phyloP scores from a whole-genome alignment of 2,888 invertebrate species.

The Leptura quadrifasciata region DNA sequence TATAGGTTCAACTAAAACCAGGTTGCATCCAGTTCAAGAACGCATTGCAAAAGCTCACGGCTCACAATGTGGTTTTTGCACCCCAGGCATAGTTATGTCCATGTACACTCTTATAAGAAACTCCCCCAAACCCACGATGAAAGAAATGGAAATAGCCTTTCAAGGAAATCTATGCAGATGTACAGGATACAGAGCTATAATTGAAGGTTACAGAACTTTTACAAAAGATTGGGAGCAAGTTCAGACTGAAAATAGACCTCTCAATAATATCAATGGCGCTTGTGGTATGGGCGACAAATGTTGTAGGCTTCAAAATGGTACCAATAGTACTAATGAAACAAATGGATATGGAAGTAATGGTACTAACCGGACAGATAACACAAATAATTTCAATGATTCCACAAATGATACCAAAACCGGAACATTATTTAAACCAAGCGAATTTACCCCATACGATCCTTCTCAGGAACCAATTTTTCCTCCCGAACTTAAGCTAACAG shows the following conservation, averaged over 20 bases:
- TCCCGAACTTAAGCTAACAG: conserved; percentile 84
- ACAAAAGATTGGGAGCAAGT: conserved; percentile 82
- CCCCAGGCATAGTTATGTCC: conserved; percentile 95
- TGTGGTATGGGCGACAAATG: conserved; percentile 82
- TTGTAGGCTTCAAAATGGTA: conserved; percentile 75
- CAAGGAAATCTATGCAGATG: conserved; percentile 93
- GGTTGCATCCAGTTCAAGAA: conserved; percentile 91
- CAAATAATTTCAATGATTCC: not conserved
- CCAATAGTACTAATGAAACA: too few relatives aligned
- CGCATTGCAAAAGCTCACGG: conserved; percentile 93
- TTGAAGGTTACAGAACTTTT: conserved; percentile 92
- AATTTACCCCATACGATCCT: conserved; percentile 85
- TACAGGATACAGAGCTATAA: conserved; percentile 95
- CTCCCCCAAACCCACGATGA: conserved; percentile 82
- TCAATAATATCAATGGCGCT: conserved; percentile 59
- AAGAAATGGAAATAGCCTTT: conserved; percentile 86
- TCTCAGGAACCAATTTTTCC: conserved; percentile 95
- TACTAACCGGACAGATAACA: not conserved
- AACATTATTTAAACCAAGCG: conserved; percentile 76
- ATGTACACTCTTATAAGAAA: conserved; percentile 92
- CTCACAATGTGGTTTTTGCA: conserved; percentile 90
- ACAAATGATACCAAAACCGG: conserved; percentile 60
- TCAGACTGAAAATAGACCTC: conserved; percentile 60
- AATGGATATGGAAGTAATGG: not conserved
- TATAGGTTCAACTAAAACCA: conserved; percentile 87